Evolutionary conservation across 2,888 invertebrate genomes (phyloP), one percentile per base, ranked within the genome.

Genomic region (Hypercompe scribonia): DNA sequence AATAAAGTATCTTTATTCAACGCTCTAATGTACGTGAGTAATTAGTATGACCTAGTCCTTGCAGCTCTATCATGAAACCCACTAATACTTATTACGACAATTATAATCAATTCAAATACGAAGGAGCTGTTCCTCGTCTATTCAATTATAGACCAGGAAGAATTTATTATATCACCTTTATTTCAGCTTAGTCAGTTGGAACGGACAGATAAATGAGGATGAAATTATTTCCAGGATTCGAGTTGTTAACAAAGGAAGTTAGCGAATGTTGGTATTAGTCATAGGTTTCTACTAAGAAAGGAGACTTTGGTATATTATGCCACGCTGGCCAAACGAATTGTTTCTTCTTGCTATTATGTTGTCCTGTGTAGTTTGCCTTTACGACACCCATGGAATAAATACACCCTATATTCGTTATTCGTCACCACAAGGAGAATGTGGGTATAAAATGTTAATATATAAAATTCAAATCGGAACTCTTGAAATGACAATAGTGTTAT

Each of bases 1-100:
- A 18, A 15, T 5, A 58, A 66, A 28, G 24, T 50, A 28, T 28
- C 11, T n/a, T 58, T 58, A n/a, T 28, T 58, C 28, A 28, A 58
- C 11, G 4, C 18, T 31, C 61, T 61, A 15, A 18, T 31, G 15
- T 61, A 61, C 18, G 18, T 18, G 31, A 31, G 15, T 31, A 31
- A 61, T 61, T 61, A 61, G 18, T 61, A 61, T 61, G 61, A 61
- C 61, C 61, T 61, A 28, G 61, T 61, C 61, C 61, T 61, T 61
- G 28, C 61, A 61, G 61, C 31, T 61, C 61, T 61, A 61, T 61
- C 61, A 61, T 31, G 73, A 76, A 78, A 78, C 73, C 75, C 79
- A 74, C 73, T 78, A 81, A 78, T 78, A 79, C 76, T 75, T 78
- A 72, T 74, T 73, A 71, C 58, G 78, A 72, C 61, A 61, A 61